phyloP scores from a whole-genome alignment of 92 coral and sea anemone species.

The Micromussa lordhowensis region DNA sequence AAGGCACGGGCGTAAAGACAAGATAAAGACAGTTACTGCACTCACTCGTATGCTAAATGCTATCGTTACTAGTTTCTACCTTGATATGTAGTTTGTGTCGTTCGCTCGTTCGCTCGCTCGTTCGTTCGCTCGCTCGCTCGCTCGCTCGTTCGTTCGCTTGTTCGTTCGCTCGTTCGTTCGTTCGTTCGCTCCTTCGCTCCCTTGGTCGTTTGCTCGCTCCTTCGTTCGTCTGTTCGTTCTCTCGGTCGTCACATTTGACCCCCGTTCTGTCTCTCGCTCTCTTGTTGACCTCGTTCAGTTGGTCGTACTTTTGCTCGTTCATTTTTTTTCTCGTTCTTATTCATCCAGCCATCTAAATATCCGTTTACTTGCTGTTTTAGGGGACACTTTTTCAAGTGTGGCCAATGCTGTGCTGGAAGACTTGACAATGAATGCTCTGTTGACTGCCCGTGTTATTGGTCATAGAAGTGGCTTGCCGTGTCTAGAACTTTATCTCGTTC shows the following conservation, averaged over 20 bases:
- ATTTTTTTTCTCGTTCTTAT: no score
- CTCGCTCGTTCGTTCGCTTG: background rate
- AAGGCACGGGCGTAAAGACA: no score
- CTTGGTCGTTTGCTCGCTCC: no score
- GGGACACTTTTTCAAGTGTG: slow-evolving; percentile 88
- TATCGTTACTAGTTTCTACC: no score
- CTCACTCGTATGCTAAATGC: no score
- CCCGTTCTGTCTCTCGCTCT: background rate
- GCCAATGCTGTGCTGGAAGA: slow-evolving; percentile 93
- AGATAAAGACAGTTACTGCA: no score
- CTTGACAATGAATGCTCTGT: slow-evolving; percentile 84
- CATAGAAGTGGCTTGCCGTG: slow-evolving; percentile 86
- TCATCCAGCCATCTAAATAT: background rate
- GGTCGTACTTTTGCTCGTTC: background rate
- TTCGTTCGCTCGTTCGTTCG: background rate
- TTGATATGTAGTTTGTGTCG: no score
- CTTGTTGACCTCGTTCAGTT: background rate
- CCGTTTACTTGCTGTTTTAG: slow-evolving; percentile 32
- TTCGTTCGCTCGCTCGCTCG: background rate
- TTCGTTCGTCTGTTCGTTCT: no score
- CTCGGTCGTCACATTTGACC: background rate
- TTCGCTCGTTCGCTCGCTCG: no score
- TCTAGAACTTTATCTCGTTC: slow-evolving; percentile 86
- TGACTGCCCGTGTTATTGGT: slow-evolving; percentile 88
- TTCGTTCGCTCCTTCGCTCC: no score